Conservation (phyloP, 2,888 invertebrate genomes). For the Alloplasta piceator region DNA sequence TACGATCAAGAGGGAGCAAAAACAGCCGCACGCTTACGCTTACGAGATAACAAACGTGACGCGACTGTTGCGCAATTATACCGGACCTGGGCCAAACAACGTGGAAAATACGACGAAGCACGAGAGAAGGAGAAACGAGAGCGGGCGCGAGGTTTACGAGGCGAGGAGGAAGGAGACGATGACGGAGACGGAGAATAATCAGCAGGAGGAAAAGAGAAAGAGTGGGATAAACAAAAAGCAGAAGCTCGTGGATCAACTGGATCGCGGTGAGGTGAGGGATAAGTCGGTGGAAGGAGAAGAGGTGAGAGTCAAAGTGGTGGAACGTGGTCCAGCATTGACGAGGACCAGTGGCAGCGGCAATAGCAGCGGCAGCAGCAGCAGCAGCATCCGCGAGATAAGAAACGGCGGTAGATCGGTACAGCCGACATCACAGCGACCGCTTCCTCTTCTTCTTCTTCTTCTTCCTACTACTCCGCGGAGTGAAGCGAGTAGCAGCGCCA, state of each 20-base stretch:
- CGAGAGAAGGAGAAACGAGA: slow-evolving; percentile 49
- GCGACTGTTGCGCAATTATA: slow-evolving; percentile 81
- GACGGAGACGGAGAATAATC: slow-evolving; percentile 39
- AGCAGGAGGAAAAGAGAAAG: slow-evolving; percentile 42
- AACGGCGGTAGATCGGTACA: slow-evolving; percentile 62
- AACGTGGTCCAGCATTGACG: slow-evolving; percentile 71
- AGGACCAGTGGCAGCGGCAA: slow-evolving; percentile 71
- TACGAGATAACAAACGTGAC: slow-evolving; percentile 82
- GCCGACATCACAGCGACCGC: slow-evolving; percentile 62
- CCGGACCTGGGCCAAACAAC: slow-evolving; percentile 79
- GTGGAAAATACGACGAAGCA: slow-evolving; percentile 50
- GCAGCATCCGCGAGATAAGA: slow-evolving; percentile 68
- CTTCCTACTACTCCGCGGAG: slow-evolving; percentile 72
- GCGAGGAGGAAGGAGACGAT: slow-evolving; percentile 12
- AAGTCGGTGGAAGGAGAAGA: slow-evolving; percentile 29
- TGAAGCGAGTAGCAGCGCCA: slow-evolving; percentile 59
- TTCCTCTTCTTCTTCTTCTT: slow-evolving; percentile 73
- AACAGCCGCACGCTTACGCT: slow-evolving; percentile 79
- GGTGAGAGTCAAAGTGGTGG: slow-evolving; percentile 40
- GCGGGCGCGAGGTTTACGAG: slow-evolving; percentile 16
- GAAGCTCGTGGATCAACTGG: slow-evolving; percentile 34
- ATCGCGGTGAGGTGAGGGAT: slow-evolving; percentile 26
- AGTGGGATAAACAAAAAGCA: slow-evolving; percentile 33
- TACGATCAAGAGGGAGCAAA: slow-evolving; percentile 59
- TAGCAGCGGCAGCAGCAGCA: slow-evolving; percentile 67